Evolutionary conservation across 2,888 invertebrate genomes (phyloP), one percentile per base, ranked within the genome.

Genomic region (Automeris io): DNA sequence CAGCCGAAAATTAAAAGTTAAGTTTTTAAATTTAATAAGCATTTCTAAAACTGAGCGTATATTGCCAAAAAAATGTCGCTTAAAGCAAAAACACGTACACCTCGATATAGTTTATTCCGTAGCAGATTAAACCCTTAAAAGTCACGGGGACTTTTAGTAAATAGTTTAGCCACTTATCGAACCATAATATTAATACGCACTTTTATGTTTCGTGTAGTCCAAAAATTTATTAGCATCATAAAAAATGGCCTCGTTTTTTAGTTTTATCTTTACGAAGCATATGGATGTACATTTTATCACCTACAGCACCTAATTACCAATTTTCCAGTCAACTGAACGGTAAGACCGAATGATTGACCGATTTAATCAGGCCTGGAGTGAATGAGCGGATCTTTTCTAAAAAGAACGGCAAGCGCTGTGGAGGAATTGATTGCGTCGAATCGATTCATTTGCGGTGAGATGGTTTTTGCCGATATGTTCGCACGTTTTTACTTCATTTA

Each of bases 241-340:
- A n/a, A n/a, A n/a, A n/a, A n/a, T n/a, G n/a, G n/a, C n/a, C n/a
- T n/a, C n/a, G n/a, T n/a, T n/a, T n/a, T n/a, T n/a, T n/a, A n/a
- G n/a, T n/a, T 42, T 45, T 43, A 50, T 50, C 45, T 51, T 39
- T 7, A 44, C 35, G 39, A 32, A 45, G 50, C 62, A 61, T 56
- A 49, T 58, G 39, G 49, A 52, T 50, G 62, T 53, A 49, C 55
- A 61, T 66, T 75, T 72, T 80, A 80, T 79, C 79, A 77, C 77
- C 71, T 72, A 65, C 60, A 60, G 60, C 61, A 71, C 70, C 72
- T 80, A 80, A 82, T 81, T 82, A 79, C 80, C 73, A 81, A 83
- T 83, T 83, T 83, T 83, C 81, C 82, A 78, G 81, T 69, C 76
- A 75, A 77, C 63, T 77, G 81, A 74, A 80, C 76, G 69, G 77